Evolutionary conservation across 2,113 vertebrate genomes (phyloP), one percentile per base, ranked within the genome.

Genomic region (Rhinolophus sinicus): DNA sequence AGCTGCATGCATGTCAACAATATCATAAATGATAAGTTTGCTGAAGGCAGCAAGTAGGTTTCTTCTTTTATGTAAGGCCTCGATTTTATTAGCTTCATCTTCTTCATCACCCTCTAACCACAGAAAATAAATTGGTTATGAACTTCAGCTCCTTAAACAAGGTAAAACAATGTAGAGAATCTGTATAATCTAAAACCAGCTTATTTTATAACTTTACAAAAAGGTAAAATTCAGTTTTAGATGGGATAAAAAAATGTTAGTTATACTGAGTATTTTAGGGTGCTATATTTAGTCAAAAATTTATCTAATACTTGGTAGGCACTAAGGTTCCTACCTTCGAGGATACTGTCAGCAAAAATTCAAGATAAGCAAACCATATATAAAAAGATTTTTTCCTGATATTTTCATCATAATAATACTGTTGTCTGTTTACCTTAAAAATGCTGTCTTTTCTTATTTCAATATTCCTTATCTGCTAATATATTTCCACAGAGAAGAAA

Each of bases 31-130:
- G 82, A 99, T 99, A 97, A 99, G 99, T 98, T 99, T 99, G 98
- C 99, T 99, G 97, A 99, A 99, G 92, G 99, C 99, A 65, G 99
- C 99, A 77, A 99, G 98, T 87, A 99, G 99, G 96, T 99, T 99
- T 97, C 99, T 99, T 97, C 99, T 99, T 98, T 99, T 99, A 98
- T 99, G 99, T 72, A 99, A 99, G 93, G 99, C 99, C 98, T 99
- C 99, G n/a, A 99, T 99, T 99, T 99, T 99, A 98, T 99, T 99
- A 96, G 99, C 99, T 98, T 99, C 99, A 93, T 99, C 99, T 98
- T 99, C 99, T 98, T 99, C 99, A 97, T 99, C 99, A 95, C 99
- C 99, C 98, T 99, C 99, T 99, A 98, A 94, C 94, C 97, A 94
- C 62, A 97, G 38, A 82, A 97, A 89, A 95, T 11, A 93, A 95